Evolutionary conservation across 2,888 invertebrate genomes (phyloP).

Genomic region (Salpingus planirostris): DNA sequence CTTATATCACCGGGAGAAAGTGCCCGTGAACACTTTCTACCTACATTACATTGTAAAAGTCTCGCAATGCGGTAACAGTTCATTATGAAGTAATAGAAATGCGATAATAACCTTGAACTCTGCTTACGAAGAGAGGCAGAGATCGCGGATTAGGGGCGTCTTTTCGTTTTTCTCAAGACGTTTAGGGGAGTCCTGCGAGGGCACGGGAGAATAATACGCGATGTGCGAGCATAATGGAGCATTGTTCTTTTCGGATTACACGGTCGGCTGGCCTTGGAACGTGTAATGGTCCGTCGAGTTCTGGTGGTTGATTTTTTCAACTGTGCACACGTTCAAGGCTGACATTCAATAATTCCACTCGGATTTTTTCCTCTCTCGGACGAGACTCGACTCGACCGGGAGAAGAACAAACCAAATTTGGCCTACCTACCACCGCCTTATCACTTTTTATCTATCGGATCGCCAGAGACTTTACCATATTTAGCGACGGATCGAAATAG

Average conservation of each 20-base stretch:
- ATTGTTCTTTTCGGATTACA: constrained; percentile 31
- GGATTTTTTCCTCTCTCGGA: too few species aligned
- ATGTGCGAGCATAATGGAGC: constrained; percentile 27
- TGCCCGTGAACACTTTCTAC: constrained; percentile 21
- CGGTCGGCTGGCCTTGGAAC: constrained; percentile 27
- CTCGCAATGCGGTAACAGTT: constrained; percentile 13
- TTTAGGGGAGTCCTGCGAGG: constrained; percentile 1
- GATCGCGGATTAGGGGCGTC: too few species aligned
- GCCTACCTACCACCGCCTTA: too few species aligned
- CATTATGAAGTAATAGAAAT: constrained; percentile 9
- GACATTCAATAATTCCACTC: not conserved
- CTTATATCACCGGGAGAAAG: constrained; percentile 27
- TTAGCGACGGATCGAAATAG: too few species aligned
- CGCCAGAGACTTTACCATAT: too few species aligned
- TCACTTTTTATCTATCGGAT: too few species aligned
- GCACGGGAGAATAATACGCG: too few species aligned
- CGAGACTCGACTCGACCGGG: too few species aligned
- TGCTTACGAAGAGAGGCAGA: too few species aligned
- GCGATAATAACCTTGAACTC: constrained; percentile 11
- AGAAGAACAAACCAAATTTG: too few species aligned
- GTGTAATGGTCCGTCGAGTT: constrained; percentile 10
- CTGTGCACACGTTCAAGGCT: constrained; percentile 8
- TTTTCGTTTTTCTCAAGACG: too few species aligned
- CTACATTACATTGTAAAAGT: too few species aligned
- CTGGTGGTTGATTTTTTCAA: constrained; percentile 13